Base-by-base conservation (phyloP, 2,888 invertebrate species). In the Lacanobia wlatinum region DNA sequence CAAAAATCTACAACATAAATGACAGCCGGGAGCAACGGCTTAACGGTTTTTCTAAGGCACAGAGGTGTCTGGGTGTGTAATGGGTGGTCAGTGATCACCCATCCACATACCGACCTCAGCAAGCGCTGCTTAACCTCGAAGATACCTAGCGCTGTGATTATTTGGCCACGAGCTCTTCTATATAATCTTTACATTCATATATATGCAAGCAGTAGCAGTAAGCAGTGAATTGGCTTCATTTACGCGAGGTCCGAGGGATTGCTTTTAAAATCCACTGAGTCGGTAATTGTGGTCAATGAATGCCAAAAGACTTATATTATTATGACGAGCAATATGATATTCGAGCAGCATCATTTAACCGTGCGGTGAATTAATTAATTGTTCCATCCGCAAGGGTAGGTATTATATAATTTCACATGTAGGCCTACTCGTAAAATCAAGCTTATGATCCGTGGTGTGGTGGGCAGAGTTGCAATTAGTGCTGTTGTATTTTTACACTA, bases 281-380 rank as follows among this genome's bases (percentile, higher is more conserved):
- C 8, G n/a, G 38, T 73, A 38, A 62, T 79, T 62, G 23, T 58
- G 18, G 50, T 38, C 50, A 34, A 60, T 50, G 0, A 34, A 50
- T 52, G 3, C 16, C 40, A 40, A 34, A 40, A 70, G 34, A 16
- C 12, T 21, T 40, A 60, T 16, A 56, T 43, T 61, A 61, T 46
- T 28, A 46, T 78, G 79, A 78, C n/a, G n/a, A 28, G 18, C 56
- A 58, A 14, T n/a, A 9, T 5, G 43, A 50, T 53, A 73, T 62
- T 73, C 16, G 73, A 48, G 46, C 73, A 52, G 10, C 52, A 62
- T 72, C 12, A 79, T 73, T 72, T 43, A 14, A 79, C 38, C 50
- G 16, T 50, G 73, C 72, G 73, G 50, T 43, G 12, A 38, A 58
- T 61, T 72, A 79, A 75, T 75, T 73, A 79, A 75, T 48, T 79